Percentiles rank a stretch among this genome's conserved stretches.
Evolutionary conservation across 1,140 invertebrate genomes (phyloP).

Genomic region (Bathynomus jamesi): DNA sequence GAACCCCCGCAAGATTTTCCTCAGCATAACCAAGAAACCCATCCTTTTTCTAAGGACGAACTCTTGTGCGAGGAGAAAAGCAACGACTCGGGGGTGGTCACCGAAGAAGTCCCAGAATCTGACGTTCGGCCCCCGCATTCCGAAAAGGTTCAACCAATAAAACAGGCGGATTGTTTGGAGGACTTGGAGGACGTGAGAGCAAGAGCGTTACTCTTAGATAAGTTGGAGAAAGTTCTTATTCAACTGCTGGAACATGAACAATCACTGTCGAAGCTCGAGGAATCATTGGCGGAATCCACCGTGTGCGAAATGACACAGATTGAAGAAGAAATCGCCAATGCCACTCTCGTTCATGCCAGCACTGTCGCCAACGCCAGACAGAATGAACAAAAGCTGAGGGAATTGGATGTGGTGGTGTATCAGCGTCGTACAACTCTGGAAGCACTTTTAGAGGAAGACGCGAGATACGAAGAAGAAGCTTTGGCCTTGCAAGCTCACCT

Average conservation of each 20-base stretch:
- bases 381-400: conserved; percentile 54
- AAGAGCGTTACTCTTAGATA: conserved; percentile 5
- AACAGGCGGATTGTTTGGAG: conserved; percentile 45
- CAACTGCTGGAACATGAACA: conserved; percentile 32
- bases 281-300: conserved; percentile 40
- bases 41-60: conserved; percentile 35
- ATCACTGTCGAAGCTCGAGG: neutral
- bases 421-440: conserved; percentile 55
- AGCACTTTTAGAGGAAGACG: conserved; percentile 55
- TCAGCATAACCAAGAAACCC: neutral
- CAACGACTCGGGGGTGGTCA: conserved; percentile 51
- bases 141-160: conserved; percentile 1
- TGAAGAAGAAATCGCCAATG: conserved; percentile 39
- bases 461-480: conserved; percentile 52
- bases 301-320: neutral
- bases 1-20: conserved; percentile 36
- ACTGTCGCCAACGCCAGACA: conserved; percentile 57
- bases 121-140: neutral
- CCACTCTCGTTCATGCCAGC: conserved; percentile 44
- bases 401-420: conserved; percentile 55
- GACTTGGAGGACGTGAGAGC: conserved; percentile 47
- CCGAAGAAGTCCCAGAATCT: conserved; percentile 38
- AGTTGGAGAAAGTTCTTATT: conserved; percentile 27
- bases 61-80: conserved; percentile 40
- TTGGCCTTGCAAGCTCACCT: conserved; percentile 25